A percentile compares a stretch with the other conserved stretches of the same genome.
These are phyloP conservation scores for Mola mola DNA, from an alignment of 2,113 vertebrate species.

Conservation along the genomic window DNA sequence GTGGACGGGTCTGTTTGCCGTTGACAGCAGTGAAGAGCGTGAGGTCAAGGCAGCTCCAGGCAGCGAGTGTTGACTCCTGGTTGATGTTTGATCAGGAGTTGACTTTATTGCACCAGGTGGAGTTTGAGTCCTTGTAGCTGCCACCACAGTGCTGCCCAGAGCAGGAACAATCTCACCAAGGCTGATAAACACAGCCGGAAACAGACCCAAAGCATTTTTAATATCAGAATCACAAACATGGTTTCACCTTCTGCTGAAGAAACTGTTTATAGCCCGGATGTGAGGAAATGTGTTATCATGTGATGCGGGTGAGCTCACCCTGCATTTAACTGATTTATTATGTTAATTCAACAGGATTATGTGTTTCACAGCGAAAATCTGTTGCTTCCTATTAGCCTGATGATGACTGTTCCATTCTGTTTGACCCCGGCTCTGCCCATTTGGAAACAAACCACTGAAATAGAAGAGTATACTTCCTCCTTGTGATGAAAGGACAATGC, in stretches of 20 bases:
- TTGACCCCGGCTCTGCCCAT: constrained; percentile 24
- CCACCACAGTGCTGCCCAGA: background rate
- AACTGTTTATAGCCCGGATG: too few species aligned
- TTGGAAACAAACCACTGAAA: constrained; percentile 51
- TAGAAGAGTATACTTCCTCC: constrained; percentile 43
- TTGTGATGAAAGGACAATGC: constrained; percentile 17
- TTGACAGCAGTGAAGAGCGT: constrained; percentile 34
- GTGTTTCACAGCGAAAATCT: background rate
- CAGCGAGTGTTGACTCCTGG: constrained; percentile 59
- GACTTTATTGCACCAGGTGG: constrained; percentile 39
- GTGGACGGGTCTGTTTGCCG: constrained; percentile 37
- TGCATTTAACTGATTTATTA: too few species aligned
- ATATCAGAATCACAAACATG: too few species aligned
- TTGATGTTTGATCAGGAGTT: constrained; percentile 74
- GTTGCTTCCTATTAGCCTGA: constrained; percentile 9
- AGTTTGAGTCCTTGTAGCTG: background rate
- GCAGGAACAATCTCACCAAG: background rate
- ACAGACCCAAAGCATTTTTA: background rate
- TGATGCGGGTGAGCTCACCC: too few species aligned
- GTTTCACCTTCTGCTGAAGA: too few species aligned
- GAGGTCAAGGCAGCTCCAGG: constrained; percentile 65
- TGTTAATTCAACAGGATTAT: background rate
- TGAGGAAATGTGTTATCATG: too few species aligned
- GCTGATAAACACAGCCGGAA: too few species aligned
- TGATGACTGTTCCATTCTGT: background rate